Conservation (phyloP, 2,797 vertebrate species). For the Morelia viridis region DNA sequence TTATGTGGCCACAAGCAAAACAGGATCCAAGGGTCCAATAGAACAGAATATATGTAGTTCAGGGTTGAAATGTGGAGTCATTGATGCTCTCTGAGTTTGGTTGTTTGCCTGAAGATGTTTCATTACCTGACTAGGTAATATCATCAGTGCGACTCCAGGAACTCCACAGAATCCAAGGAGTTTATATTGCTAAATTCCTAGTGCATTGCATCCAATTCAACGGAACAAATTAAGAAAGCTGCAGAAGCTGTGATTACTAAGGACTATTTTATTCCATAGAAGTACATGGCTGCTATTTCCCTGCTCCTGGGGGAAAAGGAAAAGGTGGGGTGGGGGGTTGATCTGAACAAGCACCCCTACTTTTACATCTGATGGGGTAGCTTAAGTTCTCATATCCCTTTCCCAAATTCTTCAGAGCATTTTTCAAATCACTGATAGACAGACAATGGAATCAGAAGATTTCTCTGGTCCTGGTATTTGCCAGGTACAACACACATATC, state of each 20-base stretch:
- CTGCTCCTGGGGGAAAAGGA: not conserved
- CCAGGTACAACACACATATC: not conserved
- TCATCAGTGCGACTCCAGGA: too few relatives aligned
- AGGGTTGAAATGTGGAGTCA: too few relatives aligned
- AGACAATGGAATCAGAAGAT: constrained; percentile 11
- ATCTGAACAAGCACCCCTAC: not conserved
- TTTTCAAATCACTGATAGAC: constrained; percentile 19
- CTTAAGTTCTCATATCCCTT: constrained; percentile 20
- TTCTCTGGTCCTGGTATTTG: not conserved
- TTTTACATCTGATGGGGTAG: not conserved
- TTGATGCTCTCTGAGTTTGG: too few relatives aligned
- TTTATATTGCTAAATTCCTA: not conserved
- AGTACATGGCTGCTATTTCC: not conserved
- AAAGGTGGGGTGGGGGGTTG: too few relatives aligned
- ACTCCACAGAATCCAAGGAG: not conserved
- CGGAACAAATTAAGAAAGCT: not conserved
- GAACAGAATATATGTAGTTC: too few relatives aligned
- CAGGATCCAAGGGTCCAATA: too few relatives aligned
- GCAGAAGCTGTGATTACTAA: not conserved
- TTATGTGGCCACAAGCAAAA: too few relatives aligned
- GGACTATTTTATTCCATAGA: not conserved
- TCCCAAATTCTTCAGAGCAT: not conserved
- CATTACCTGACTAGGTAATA: too few relatives aligned
- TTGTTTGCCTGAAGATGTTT: too few relatives aligned
- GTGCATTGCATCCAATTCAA: not conserved